A percentile compares a stretch with the other conserved stretches of the same genome.
Conservation (phyloP, 2,113 vertebrate species). For the Colossoma macropomum region DNA sequence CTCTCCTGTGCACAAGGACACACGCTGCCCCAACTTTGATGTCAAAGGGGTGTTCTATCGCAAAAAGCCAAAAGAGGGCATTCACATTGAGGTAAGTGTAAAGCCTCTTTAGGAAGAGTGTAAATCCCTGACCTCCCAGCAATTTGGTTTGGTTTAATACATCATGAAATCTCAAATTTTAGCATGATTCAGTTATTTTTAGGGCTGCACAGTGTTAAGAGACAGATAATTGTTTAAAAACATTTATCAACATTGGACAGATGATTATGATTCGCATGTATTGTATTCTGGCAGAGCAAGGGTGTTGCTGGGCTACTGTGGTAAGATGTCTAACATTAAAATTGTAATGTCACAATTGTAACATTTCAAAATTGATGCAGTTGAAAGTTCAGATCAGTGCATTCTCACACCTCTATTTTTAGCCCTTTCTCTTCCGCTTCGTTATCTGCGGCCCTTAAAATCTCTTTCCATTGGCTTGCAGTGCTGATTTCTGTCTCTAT, state of each 20-base stretch:
- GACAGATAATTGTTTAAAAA: too few species aligned
- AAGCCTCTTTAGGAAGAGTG: background rate
- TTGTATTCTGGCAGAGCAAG: too few species aligned
- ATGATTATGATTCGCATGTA: too few species aligned
- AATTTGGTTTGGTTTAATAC: background rate
- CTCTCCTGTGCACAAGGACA: conserved; percentile 82
- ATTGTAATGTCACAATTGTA: background rate
- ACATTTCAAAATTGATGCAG: background rate
- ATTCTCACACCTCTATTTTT: background rate
- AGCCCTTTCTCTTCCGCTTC: background rate
- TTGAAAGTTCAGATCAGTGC: background rate
- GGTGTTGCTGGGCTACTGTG: too few species aligned
- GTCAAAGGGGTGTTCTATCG: conserved; percentile 93
- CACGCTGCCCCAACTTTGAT: conserved; percentile 81
- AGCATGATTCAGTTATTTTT: too few species aligned
- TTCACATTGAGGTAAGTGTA: conserved; percentile 85
- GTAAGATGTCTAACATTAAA: too few species aligned
- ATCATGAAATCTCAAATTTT: too few species aligned
- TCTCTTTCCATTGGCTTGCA: background rate
- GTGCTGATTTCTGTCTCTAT: conserved; percentile 20
- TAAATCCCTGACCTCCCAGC: background rate
- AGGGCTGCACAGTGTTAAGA: too few species aligned
- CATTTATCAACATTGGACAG: too few species aligned
- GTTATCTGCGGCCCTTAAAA: background rate
- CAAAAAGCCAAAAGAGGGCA: conserved; percentile 84